A percentile compares a stretch with the other conserved stretches of the same genome.
phyloP scores from a whole-genome alignment of 1,140 invertebrate species.

The Tenebrio molitor region DNA sequence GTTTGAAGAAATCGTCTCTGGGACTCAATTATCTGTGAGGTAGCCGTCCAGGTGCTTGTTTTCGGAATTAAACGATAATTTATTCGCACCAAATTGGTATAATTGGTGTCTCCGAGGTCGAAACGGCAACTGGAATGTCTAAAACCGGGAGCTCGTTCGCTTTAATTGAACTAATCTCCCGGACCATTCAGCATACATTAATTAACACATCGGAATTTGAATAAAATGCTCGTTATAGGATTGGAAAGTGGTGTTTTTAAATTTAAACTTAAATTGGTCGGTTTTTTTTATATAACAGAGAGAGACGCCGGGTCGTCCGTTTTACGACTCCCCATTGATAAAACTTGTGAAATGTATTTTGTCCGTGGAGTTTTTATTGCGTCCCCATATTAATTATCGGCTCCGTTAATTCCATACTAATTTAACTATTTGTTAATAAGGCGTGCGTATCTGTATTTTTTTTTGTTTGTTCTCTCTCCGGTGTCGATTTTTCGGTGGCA shows the following conservation, averaged over 20 bases:
- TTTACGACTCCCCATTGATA: conserved; percentile 55
- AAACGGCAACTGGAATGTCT: conserved; percentile 57
- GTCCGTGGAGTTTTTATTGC: conserved; percentile 24
- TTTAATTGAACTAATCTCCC: conserved; percentile 63
- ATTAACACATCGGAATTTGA: conserved; percentile 64
- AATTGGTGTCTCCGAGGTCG: conserved; percentile 61
- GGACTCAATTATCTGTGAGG: conserved; percentile 52
- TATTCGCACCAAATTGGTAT: conserved; percentile 62
- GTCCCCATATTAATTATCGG: conserved; percentile 41
- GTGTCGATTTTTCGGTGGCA: conserved; percentile 40
- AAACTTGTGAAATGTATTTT: conserved; percentile 54
- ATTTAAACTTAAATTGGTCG: conserved; percentile 54
- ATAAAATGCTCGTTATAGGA: conserved; percentile 62
- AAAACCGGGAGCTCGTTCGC: conserved; percentile 62
- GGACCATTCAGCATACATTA: conserved; percentile 61
- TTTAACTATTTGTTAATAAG: conserved; percentile 58
- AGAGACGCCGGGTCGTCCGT: not conserved
- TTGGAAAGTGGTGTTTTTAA: conserved; percentile 61
- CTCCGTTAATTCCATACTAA: conserved; percentile 56
- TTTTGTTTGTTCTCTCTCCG: too few species aligned
- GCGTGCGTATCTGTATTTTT: too few species aligned
- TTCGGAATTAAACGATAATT: conserved; percentile 58
- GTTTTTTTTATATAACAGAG: too few species aligned
- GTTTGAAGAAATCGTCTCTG: conserved; percentile 50
- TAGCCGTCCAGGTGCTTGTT: conserved; percentile 57